Percentiles rank a stretch among this genome's conserved stretches.
phyloP scores from a whole-genome alignment of 2,888 invertebrate species.

The Chydorus sphaericus region DNA sequence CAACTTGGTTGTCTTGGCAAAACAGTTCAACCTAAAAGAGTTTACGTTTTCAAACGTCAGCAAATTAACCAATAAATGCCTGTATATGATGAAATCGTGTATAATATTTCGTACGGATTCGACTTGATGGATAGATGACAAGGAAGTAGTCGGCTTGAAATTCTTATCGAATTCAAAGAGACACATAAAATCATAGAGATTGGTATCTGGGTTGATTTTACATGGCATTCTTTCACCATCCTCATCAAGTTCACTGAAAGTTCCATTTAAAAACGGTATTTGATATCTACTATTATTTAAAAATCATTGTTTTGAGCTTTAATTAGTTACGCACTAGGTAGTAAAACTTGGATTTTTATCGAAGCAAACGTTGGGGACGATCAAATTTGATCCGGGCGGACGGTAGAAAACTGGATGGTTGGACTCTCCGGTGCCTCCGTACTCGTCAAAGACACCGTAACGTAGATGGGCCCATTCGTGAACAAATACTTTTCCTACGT shows the following conservation, averaged over 20 bases:
- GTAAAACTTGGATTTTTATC: background rate
- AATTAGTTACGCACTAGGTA: background rate
- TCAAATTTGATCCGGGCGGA: background rate
- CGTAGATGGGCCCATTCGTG: conserved; percentile 15
- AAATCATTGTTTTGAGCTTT: background rate
- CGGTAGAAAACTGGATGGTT: conserved; percentile 6
- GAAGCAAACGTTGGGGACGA: background rate
- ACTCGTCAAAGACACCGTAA: conserved; percentile 14
- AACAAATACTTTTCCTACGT: background rate
- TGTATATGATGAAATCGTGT: too few species aligned
- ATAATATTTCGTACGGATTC: background rate
- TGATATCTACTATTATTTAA: background rate
- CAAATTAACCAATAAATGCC: too few species aligned
- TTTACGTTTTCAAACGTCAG: too few species aligned
- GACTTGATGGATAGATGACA: background rate
- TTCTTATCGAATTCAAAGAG: background rate
- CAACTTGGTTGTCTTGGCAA: background rate
- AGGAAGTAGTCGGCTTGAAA: background rate
- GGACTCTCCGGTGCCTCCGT: background rate
- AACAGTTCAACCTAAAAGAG: background rate
- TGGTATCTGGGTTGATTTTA: background rate
- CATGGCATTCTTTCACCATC: background rate
- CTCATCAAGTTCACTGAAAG: too few species aligned
- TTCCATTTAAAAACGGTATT: background rate
- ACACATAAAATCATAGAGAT: background rate